phyloP scores from a whole-genome alignment of 64 coral and sea anemone species.

The Astreopora myriophthalma region DNA sequence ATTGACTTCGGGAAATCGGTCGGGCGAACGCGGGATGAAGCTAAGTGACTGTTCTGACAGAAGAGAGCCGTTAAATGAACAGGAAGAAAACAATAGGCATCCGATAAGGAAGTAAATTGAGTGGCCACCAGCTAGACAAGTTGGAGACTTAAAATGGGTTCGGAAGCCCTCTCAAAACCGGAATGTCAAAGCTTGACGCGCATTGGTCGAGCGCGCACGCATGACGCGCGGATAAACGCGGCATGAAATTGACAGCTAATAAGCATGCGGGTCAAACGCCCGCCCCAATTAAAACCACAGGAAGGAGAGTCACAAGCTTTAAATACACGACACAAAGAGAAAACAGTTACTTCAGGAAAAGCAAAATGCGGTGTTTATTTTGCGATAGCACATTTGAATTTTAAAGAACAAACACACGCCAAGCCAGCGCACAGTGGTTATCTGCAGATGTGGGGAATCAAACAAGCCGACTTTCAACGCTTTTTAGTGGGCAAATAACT shows the following conservation, averaged over 20 bases:
- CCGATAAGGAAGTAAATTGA: constrained; percentile 34
- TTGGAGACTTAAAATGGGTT: constrained; percentile 29
- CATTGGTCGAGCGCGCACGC: neutral
- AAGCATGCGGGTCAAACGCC: constrained; percentile 9
- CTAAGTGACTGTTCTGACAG: constrained; percentile 35
- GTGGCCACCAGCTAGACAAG: constrained; percentile 32
- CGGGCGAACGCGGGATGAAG: neutral
- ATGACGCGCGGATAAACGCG: neutral
- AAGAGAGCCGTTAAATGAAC: constrained; percentile 20
- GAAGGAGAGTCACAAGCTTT: constrained; percentile 8
- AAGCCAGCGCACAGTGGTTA: constrained; percentile 26
- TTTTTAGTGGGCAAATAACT: constrained; percentile 53
- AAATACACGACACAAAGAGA: neutral
- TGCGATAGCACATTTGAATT: neutral
- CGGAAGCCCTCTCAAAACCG: neutral
- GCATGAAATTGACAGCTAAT: neutral
- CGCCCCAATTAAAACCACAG: constrained; percentile 35
- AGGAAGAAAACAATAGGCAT: neutral
- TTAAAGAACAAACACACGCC: constrained; percentile 37
- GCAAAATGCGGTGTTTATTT: constrained; percentile 37
- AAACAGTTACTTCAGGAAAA: constrained; percentile 57
- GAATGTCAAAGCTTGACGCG: constrained; percentile 1
- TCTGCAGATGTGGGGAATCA: constrained; percentile 39
- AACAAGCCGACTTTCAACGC: constrained; percentile 31
- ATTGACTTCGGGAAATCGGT: constrained; percentile 20